A percentile compares a stretch with the other conserved stretches of the same genome.
Conservation (phyloP, 2,113 vertebrate genomes). For the Etia nguti region DNA sequence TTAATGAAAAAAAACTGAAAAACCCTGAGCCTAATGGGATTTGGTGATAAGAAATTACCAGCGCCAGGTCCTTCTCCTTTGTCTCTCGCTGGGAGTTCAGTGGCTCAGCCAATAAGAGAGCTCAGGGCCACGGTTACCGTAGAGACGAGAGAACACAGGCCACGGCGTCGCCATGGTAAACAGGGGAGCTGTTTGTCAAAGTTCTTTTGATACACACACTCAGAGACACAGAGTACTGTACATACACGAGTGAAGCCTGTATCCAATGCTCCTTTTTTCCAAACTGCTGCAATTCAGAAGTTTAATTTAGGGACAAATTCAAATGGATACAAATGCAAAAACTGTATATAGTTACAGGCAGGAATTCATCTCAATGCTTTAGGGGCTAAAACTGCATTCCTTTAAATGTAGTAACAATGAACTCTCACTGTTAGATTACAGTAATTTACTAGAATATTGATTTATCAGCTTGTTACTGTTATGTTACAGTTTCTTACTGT, state of each 20-base stretch:
- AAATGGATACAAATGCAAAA: background rate
- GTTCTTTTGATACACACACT: constrained; percentile 75
- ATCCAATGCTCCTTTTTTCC: background rate
- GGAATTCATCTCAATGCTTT: background rate
- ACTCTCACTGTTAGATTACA: background rate
- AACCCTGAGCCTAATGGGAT: constrained; percentile 75
- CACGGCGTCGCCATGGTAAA: constrained; percentile 90
- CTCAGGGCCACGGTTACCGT: constrained; percentile 91
- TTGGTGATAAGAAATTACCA: constrained; percentile 81
- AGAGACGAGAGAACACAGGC: constrained; percentile 93
- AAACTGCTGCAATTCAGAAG: background rate
- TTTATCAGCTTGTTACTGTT: background rate
- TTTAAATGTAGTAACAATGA: background rate
- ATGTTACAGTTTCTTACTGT: background rate
- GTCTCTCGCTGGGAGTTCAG: constrained; percentile 93
- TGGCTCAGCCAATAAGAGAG: constrained; percentile 90
- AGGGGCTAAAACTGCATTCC: background rate
- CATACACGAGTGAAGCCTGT: background rate
- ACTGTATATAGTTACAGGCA: background rate
- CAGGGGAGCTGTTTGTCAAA: constrained; percentile 89
- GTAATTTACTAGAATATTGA: background rate
- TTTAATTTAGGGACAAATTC: background rate
- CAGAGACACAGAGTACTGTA: background rate
- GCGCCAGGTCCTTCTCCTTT: constrained; percentile 82
- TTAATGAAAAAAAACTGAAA: constrained; percentile 57